Percentiles rank a stretch among this genome's conserved stretches.
These are phyloP conservation scores for Pterostichus madidus DNA, from an alignment of 2,888 invertebrate genomes.

Conservation along the genomic window DNA sequence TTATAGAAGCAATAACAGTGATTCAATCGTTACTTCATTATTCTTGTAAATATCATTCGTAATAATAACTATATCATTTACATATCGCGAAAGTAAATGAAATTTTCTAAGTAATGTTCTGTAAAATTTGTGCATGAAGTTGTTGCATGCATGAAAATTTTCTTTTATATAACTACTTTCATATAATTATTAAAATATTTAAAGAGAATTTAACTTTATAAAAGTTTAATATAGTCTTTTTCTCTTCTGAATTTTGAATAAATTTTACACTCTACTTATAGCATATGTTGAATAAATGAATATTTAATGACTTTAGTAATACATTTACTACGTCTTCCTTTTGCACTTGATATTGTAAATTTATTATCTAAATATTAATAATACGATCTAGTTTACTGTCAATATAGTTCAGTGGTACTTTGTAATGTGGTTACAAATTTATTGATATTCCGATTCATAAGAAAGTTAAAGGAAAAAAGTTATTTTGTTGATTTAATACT, in stretches of 20 bases:
- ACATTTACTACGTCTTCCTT: neutral
- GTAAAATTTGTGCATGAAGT: slow-evolving; percentile 40
- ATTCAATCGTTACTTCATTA: slow-evolving; percentile 42
- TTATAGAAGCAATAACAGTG: slow-evolving; percentile 19
- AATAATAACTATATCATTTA: slow-evolving; percentile 26
- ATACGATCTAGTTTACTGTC: neutral
- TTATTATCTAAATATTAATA: slow-evolving; percentile 13
- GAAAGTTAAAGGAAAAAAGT: slow-evolving; percentile 16
- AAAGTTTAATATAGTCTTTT: neutral
- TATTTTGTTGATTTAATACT: neutral
- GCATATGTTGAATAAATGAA: slow-evolving; percentile 22
- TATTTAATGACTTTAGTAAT: slow-evolving; percentile 3
- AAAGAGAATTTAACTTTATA: neutral
- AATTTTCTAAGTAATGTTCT: slow-evolving; percentile 40
- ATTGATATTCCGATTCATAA: neutral
- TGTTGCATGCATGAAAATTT: slow-evolving; percentile 18
- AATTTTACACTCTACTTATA: slow-evolving; percentile 35
- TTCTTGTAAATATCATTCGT: neutral
- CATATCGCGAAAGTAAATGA: slow-evolving; percentile 20
- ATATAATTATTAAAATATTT: slow-evolving; percentile 11
- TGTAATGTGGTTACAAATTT: neutral
- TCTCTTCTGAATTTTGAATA: slow-evolving; percentile 35
- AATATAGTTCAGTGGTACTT: slow-evolving; percentile 4
- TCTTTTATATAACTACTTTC: slow-evolving; percentile 42
- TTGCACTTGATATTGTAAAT: slow-evolving; percentile 1